Evolutionary conservation across 2,113 vertebrate genomes (phyloP).

Genomic region (Bufo bufo): DNA sequence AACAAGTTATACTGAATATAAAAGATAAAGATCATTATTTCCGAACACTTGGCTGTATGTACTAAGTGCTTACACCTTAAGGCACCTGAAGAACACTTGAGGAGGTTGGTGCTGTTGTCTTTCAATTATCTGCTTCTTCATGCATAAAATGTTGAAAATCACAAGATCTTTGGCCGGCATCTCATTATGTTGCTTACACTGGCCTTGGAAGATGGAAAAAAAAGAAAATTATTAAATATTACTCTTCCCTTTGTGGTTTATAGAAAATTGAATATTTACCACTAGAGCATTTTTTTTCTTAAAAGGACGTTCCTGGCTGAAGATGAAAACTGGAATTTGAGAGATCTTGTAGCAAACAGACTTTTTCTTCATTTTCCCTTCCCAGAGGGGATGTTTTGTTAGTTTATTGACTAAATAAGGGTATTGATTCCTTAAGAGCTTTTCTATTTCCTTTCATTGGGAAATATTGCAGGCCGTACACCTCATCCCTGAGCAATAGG

Average conservation of each 20-base stretch:
- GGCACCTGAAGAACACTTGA: constrained; percentile 14
- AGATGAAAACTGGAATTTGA: constrained; percentile 55
- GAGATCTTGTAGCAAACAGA: constrained; percentile 60
- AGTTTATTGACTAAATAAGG: constrained; percentile 72
- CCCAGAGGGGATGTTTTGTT: constrained; percentile 65
- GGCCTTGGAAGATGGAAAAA: constrained; percentile 25
- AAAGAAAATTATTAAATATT: constrained; percentile 48
- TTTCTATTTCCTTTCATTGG: constrained; percentile 68
- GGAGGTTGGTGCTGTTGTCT: constrained; percentile 11
- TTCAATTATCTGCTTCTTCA: constrained; percentile 6
- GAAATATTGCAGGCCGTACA: constrained; percentile 66
- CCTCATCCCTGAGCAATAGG: constrained; percentile 61
- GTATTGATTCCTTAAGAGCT: constrained; percentile 79
- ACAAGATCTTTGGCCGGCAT: constrained; percentile 22
- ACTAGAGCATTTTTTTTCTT: constrained; percentile 26
- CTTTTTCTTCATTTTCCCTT: constrained; percentile 65
- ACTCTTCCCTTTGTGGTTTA: constrained; percentile 1
- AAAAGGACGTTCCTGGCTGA: constrained; percentile 14
- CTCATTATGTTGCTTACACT: constrained; percentile 7
- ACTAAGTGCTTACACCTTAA: constrained; percentile 14
- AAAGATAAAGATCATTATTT: constrained; percentile 33
- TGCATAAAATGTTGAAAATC: constrained; percentile 18
- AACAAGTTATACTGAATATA: not conserved
- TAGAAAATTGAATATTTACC: constrained; percentile 50
- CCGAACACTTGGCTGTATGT: not conserved